phyloP scores from a whole-genome alignment of 64 coral and sea anemone species.

The Dendrophyllia cribrosa region DNA sequence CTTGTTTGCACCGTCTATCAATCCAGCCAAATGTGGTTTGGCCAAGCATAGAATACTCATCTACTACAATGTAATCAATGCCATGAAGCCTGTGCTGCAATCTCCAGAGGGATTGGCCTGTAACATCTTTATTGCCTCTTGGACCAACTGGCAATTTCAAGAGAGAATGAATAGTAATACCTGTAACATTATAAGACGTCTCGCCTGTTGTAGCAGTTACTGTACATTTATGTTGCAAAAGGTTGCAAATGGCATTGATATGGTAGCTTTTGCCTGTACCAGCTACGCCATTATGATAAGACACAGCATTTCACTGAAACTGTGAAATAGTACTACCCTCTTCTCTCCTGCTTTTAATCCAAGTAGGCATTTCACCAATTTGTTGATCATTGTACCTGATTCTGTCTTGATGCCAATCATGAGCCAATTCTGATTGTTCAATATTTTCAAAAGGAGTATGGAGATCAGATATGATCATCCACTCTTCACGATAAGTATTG shows the following conservation, averaged over 20 bases:
- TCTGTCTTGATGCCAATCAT: constrained; percentile 57
- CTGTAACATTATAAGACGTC: constrained; percentile 43
- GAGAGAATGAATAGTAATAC: constrained; percentile 54
- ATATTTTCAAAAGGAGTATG: constrained; percentile 58
- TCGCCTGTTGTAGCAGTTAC: constrained; percentile 20
- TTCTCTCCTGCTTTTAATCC: constrained; percentile 41
- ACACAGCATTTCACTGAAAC: constrained; percentile 50
- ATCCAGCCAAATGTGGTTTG: constrained; percentile 43
- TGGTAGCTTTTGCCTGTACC: constrained; percentile 50
- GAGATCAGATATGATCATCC: constrained; percentile 56
- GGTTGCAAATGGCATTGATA: constrained; percentile 19
- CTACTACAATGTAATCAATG: constrained; percentile 22
- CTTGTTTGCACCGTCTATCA: constrained; percentile 70
- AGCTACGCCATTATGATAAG: constrained; percentile 23
- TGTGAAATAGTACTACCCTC: background rate
- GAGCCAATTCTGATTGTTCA: constrained; percentile 19
- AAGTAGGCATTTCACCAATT: constrained; percentile 33
- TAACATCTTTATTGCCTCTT: constrained; percentile 60
- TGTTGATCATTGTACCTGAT: constrained; percentile 42
- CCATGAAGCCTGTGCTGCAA: background rate
- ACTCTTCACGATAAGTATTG: constrained; percentile 10
- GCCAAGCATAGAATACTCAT: constrained; percentile 49
- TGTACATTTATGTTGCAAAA: constrained; percentile 3
- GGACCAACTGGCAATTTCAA: constrained; percentile 62
- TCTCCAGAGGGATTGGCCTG: constrained; percentile 21